phyloP scores from a whole-genome alignment of 2,113 vertebrate genomes.

The Bubo blakistoni region DNA sequence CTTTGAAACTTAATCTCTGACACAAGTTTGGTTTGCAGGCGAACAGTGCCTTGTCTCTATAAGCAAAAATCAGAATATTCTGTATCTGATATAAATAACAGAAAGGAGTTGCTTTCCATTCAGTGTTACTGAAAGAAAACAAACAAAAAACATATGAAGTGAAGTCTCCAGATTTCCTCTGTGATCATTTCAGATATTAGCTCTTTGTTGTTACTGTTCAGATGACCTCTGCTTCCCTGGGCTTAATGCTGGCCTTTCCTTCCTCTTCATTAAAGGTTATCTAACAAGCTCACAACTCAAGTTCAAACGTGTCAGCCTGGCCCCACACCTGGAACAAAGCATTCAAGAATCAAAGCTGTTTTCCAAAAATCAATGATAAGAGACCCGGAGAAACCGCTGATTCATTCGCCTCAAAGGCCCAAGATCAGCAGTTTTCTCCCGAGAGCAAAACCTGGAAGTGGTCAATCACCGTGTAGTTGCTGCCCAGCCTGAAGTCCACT shows the following conservation, averaged over 20 bases:
- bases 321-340: background rate
- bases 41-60: background rate
- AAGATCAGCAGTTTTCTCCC: background rate
- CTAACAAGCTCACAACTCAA: background rate
- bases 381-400: background rate
- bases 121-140: background rate
- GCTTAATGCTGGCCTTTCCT: background rate
- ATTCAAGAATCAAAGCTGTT: background rate
- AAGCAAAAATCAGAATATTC: background rate
- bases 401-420: background rate
- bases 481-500: background rate
- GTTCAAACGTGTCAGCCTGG: fast-evolving
- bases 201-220: background rate
- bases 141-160: fast-evolving
- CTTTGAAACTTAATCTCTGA: background rate
- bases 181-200: background rate
- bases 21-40: background rate
- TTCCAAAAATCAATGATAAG: background rate
- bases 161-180: background rate
- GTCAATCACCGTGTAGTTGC: fast-evolving
- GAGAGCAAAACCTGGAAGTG: background rate
- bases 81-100: fast-evolving
- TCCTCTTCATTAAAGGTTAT: background rate
- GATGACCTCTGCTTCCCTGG: background rate
- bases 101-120: background rate